These are phyloP conservation scores for Spea bombifrons DNA, from an alignment of 2,113 vertebrate species.

Conservation along the genomic window DNA sequence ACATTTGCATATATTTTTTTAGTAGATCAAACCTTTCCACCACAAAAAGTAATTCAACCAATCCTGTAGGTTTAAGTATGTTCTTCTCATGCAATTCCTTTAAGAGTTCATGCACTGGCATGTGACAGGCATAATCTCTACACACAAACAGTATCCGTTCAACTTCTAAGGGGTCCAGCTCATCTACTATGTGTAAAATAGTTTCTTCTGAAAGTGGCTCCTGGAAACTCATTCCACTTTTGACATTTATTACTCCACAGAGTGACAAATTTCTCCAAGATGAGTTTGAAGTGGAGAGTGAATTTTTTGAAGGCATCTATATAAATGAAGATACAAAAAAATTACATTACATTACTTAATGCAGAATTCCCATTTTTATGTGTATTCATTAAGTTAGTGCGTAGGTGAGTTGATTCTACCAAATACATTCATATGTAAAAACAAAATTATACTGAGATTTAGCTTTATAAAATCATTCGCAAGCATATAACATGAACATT, in stretches of 20 bases:
- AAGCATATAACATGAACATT: too few species aligned
- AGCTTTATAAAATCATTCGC: too few species aligned
- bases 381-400: too few species aligned
- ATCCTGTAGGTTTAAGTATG: slow-evolving; percentile 47
- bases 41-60: slow-evolving; percentile 73
- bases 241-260: too few species aligned
- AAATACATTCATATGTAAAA: too few species aligned
- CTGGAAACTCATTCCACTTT: background rate
- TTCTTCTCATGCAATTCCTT: slow-evolving; percentile 59
- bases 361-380: too few species aligned
- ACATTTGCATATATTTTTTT: slow-evolving; percentile 63
- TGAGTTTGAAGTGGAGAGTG: too few species aligned
- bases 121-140: slow-evolving; percentile 57
- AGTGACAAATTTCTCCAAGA: too few species aligned
- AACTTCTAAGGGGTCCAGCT: slow-evolving; percentile 68
- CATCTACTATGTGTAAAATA: slow-evolving; percentile 66
- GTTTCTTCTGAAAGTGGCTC: slow-evolving; percentile 52
- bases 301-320: too few species aligned
- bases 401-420: too few species aligned
- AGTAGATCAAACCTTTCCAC: slow-evolving; percentile 82
- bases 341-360: background rate
- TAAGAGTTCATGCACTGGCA: slow-evolving; percentile 58
- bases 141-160: slow-evolving; percentile 67
- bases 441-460: too few species aligned
- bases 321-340: too few species aligned